Conservation (phyloP, 2,888 invertebrate species). For the Hedychridium roseum region DNA sequence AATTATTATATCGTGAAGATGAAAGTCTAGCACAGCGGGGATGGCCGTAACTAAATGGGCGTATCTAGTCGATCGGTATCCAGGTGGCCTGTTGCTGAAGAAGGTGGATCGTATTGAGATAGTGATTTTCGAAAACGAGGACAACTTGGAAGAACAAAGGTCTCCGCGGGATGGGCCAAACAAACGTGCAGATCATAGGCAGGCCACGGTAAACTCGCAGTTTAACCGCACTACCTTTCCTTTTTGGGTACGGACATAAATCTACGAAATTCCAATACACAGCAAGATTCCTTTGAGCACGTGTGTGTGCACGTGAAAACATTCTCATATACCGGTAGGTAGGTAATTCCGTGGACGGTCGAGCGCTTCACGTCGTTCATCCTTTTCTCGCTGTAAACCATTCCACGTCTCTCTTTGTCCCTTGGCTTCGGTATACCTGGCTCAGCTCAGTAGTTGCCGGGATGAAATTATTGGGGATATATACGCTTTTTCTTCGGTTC, state of each 20-base stretch:
- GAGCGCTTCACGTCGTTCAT: conserved; percentile 11
- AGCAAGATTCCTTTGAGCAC: too few species aligned
- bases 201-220: conserved; percentile 3
- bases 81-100: too few species aligned
- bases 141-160: too few species aligned
- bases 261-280: conserved; percentile 38
- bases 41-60: too few species aligned
- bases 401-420: conserved; percentile 17
- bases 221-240: conserved; percentile 23
- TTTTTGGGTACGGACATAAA: conserved; percentile 43
- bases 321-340: conserved; percentile 7
- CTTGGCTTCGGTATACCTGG: conserved; percentile 29
- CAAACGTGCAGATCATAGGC: background rate
- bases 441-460: conserved; percentile 16
- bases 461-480: conserved; percentile 33
- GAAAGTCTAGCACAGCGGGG: too few species aligned
- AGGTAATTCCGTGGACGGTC: conserved; percentile 37
- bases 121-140: too few species aligned
- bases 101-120: too few species aligned
- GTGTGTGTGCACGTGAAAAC: background rate
- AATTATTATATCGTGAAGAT: too few species aligned
- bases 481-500: conserved; percentile 22
- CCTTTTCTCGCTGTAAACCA: conserved; percentile 12
- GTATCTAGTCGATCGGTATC: too few species aligned
- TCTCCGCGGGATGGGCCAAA: background rate